phyloP scores from a whole-genome alignment of 2,888 invertebrate genomes.

The Proisotoma minuta region DNA sequence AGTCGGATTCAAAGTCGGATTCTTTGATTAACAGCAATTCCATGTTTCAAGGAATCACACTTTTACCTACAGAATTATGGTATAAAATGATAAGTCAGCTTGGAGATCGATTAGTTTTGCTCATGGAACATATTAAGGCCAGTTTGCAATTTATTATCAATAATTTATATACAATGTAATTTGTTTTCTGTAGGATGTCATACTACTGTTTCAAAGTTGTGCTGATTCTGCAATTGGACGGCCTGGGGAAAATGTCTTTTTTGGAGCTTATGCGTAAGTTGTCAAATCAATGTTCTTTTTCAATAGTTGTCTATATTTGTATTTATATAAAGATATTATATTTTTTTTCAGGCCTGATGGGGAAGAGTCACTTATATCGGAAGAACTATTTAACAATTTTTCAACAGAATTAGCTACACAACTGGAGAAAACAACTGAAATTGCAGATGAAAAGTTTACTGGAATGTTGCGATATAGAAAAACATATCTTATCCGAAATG shows the following conservation, averaged over 20 bases:
- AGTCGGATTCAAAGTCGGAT: constrained; percentile 45
- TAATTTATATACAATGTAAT: neutral
- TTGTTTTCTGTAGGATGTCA: constrained; percentile 32
- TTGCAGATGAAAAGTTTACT: constrained; percentile 46
- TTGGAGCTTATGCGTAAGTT: constrained; percentile 34
- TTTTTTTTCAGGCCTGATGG: constrained; percentile 30
- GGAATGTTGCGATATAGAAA: constrained; percentile 41
- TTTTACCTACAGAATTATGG: constrained; percentile 43
- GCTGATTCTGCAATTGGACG: constrained; percentile 44
- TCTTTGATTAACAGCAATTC: constrained; percentile 43
- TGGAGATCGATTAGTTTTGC: constrained; percentile 40
- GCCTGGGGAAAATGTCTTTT: constrained; percentile 15
- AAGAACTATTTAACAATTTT: constrained; percentile 38
- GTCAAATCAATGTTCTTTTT: constrained; percentile 1
- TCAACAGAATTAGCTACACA: constrained; percentile 40
- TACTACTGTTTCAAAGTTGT: constrained; percentile 44
- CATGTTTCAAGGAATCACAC: constrained; percentile 42
- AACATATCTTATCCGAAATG: constrained; percentile 36
- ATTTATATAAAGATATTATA: constrained; percentile 4
- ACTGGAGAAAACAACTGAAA: constrained; percentile 45
- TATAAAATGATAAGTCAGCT: constrained; percentile 45
- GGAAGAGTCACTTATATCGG: constrained; percentile 43
- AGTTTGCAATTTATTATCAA: neutral
- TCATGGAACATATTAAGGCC: constrained; percentile 43
- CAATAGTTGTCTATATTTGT: constrained; percentile 6